These are phyloP conservation scores for Nasonia oneida DNA, from an alignment of 2,888 invertebrate species.

Conservation along the genomic window DNA sequence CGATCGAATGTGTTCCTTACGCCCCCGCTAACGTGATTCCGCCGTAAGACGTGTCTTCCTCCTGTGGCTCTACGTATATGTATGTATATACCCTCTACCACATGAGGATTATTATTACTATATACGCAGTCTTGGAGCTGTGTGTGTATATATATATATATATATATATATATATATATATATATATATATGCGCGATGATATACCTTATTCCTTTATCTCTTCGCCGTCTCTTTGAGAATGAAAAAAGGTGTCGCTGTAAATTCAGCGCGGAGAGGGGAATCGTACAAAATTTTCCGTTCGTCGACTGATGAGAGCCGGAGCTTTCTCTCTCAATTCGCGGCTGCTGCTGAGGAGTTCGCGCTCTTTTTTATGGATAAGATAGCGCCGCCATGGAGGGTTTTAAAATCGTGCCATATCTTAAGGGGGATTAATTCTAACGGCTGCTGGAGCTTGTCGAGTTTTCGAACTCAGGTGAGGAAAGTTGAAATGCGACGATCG, in stretches of 20 bases:
- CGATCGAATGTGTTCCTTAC: conserved; percentile 48
- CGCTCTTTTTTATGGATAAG: conserved; percentile 37
- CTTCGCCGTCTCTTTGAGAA: not conserved
- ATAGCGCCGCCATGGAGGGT: not conserved
- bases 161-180: too few species aligned
- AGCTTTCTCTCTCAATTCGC: not conserved
- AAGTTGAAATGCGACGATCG: not conserved
- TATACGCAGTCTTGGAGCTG: not conserved
- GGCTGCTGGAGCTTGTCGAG: conserved; percentile 3
- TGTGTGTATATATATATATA: too few species aligned
- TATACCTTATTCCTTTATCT: conserved; percentile 42
- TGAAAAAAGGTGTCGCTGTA: conserved; percentile 28
- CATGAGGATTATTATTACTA: not conserved
- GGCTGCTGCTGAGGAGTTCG: conserved; percentile 14
- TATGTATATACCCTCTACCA: not conserved
- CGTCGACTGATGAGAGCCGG: not conserved
- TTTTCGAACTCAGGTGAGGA: not conserved
- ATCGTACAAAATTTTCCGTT: conserved; percentile 52
- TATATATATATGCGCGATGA: conserved; percentile 10
- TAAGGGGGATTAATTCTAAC: conserved; percentile 9
- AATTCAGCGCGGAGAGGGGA: conserved; percentile 27
- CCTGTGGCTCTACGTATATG: conserved; percentile 6
- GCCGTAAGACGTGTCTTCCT: conserved; percentile 7
- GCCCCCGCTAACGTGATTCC: conserved; percentile 46
- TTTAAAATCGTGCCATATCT: not conserved